These are phyloP conservation scores for Masnerella sp. DNA, from an alignment of 2,888 invertebrate species.

Conservation along the genomic window DNA sequence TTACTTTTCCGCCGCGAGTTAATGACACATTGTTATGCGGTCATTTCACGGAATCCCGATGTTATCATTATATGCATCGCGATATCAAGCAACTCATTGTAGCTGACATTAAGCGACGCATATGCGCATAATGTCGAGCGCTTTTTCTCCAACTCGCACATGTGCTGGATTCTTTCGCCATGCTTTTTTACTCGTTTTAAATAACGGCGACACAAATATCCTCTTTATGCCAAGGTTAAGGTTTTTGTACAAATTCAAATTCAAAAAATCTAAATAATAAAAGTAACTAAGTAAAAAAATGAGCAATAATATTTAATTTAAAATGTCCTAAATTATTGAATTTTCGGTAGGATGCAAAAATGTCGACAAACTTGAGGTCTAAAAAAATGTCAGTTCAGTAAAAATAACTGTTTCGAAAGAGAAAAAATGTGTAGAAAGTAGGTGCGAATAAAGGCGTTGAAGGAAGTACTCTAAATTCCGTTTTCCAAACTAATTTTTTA, in stretches of 20 bases:
- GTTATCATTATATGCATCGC: constrained; percentile 44
- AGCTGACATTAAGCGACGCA: constrained; percentile 37
- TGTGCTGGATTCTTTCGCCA: constrained; percentile 36
- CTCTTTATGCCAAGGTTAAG: constrained; percentile 17
- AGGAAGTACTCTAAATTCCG: constrained; percentile 7
- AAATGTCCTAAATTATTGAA: too few relatives aligned
- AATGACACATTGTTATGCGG: constrained; percentile 39
- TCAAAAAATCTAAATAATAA: neutral
- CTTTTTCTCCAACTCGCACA: constrained; percentile 35
- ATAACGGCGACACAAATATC: constrained; percentile 36
- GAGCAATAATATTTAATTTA: too few relatives aligned
- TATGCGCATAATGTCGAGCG: constrained; percentile 19
- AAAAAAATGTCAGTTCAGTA: too few relatives aligned
- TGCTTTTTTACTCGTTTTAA: constrained; percentile 24
- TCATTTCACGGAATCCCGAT: constrained; percentile 33
- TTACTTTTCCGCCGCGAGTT: neutral
- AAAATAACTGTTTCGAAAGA: too few relatives aligned
- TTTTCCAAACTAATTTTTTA: constrained; percentile 42
- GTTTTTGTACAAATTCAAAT: neutral
- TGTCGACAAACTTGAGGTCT: too few relatives aligned
- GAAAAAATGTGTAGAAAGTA: too few relatives aligned
- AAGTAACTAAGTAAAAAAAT: neutral
- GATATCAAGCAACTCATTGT: constrained; percentile 44
- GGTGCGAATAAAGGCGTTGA: constrained; percentile 8
- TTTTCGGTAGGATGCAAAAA: too few relatives aligned